Base-by-base conservation (phyloP, 2,113 vertebrate genomes). In the Telmatochromis brachygnathus region DNA sequence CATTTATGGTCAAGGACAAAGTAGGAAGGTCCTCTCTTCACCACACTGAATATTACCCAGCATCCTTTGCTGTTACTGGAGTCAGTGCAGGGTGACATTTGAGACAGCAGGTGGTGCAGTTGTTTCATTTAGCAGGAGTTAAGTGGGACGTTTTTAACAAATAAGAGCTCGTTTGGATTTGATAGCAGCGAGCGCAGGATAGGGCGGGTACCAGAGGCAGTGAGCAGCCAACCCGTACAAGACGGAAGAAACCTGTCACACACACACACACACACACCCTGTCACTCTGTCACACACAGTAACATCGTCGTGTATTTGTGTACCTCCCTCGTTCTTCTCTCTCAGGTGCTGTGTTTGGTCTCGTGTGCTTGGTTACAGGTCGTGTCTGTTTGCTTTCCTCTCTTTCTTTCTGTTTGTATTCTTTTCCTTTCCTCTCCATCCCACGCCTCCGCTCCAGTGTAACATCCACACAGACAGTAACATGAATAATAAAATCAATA, bases 291-390 rank as follows among this genome's bases (percentile, higher is more conserved):
- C 42, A 47, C 42, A 47, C 42, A 47, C 42, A 47, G 45, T 47
- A 2, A 15, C 45, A 47, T 47, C 6, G 42, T 37, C 4, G 37
- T 39, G 37, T 39, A 5, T 39, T 39, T 39, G 37, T 15, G 6
- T 47, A 47, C 42, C 42, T 45, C 6, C 42, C 42, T 4, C 42
- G 0, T 0, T 45, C 13, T 45, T 45, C 0, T 45, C 13, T 45
- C 42, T 45, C 42, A 45, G 42, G 13, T 45, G 42, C 42, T 14
- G 42, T 45, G 42, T 45, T 45, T 45, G 42, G 42, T 45, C 42
- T 45, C 42, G 42, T 45, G 42, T 45, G 13, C 42, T 45, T 45
- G 13, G 13, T 45, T 45, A 45, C 42, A 45, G 13, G 42, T 45
- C 0, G 13, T 15, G 42, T 45, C 42, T 45, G 42, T 45, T 45